A percentile compares a stretch with the other conserved stretches of the same genome.
These are phyloP conservation scores for Pseudomyrmex concolor DNA, from an alignment of 1,140 invertebrate species.

Conservation along the genomic window DNA sequence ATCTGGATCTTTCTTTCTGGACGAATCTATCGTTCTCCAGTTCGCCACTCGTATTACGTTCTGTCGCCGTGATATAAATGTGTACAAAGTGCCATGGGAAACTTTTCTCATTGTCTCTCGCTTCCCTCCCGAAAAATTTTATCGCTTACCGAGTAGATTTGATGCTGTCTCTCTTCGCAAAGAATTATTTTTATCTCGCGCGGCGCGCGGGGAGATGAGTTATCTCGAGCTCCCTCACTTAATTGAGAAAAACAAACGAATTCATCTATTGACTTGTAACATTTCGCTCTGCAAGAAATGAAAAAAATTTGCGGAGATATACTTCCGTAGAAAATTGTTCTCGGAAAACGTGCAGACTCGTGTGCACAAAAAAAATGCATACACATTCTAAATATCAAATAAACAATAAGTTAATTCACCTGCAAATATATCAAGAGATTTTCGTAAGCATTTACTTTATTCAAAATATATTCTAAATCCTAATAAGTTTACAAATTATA, in stretches of 20 bases:
- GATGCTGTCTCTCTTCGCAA: slow-evolving; percentile 21
- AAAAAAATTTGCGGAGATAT: too few species aligned
- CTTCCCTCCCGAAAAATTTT: slow-evolving; percentile 50
- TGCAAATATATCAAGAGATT: too few species aligned
- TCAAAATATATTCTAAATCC: too few species aligned
- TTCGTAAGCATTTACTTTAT: too few species aligned
- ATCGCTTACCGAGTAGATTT: slow-evolving; percentile 45
- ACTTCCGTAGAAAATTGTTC: too few species aligned
- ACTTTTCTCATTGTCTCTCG: slow-evolving; percentile 64
- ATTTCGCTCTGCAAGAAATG: too few species aligned
- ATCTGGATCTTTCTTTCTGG: slow-evolving; percentile 56
- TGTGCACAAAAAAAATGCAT: too few species aligned
- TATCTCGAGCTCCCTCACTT: slow-evolving; percentile 1
- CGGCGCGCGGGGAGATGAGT: not conserved
- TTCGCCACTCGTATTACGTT: slow-evolving; percentile 16
- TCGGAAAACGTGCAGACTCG: too few species aligned
- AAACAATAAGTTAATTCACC: too few species aligned
- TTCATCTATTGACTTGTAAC: too few species aligned
- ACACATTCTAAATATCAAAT: too few species aligned
- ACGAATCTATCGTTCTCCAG: slow-evolving; percentile 52
- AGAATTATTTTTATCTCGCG: slow-evolving; percentile 24
- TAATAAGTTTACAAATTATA: too few species aligned
- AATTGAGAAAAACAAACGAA: not conserved
- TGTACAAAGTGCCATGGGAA: slow-evolving; percentile 28
- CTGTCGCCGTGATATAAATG: slow-evolving; percentile 39